Evolutionary conservation across 2,888 invertebrate genomes (phyloP).

Genomic region (Harpalus rufipes): DNA sequence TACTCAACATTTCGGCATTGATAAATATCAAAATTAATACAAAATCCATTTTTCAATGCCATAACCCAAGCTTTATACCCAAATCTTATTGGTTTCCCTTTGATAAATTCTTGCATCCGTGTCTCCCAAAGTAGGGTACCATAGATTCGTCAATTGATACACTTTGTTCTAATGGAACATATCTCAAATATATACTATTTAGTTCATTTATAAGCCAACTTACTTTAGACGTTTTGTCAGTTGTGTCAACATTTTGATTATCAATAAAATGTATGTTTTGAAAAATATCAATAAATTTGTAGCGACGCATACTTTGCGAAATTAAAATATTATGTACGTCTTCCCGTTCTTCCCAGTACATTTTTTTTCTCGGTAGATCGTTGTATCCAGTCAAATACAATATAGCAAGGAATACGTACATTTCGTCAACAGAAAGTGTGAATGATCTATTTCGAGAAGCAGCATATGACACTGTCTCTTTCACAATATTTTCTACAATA

Average conservation of each 20-base stretch:
- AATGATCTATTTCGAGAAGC: neutral
- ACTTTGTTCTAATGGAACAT: constrained; percentile 2
- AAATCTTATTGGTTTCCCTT: constrained; percentile 32
- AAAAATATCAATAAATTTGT: too few species aligned
- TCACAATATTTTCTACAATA: neutral
- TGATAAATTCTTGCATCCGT: constrained; percentile 29
- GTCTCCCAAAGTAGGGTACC: constrained; percentile 30
- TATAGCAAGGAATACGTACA: neutral
- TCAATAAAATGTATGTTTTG: constrained; percentile 13
- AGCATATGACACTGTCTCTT: constrained; percentile 1
- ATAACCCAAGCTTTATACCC: constrained; percentile 19
- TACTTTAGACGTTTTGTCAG: neutral
- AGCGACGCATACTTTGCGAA: too few species aligned
- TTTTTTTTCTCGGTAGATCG: neutral
- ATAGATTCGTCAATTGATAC: neutral
- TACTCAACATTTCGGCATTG: neutral
- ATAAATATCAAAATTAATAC: constrained; percentile 33
- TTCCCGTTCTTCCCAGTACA: neutral
- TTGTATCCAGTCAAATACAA: neutral
- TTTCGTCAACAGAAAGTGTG: neutral
- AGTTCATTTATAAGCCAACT: neutral
- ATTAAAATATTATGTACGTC: too few species aligned
- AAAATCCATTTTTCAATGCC: neutral
- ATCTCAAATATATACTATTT: neutral
- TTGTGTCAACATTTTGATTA: neutral